Evolutionary conservation across 2,113 vertebrate genomes (phyloP).

Genomic region (Gymnorhina tibicen): DNA sequence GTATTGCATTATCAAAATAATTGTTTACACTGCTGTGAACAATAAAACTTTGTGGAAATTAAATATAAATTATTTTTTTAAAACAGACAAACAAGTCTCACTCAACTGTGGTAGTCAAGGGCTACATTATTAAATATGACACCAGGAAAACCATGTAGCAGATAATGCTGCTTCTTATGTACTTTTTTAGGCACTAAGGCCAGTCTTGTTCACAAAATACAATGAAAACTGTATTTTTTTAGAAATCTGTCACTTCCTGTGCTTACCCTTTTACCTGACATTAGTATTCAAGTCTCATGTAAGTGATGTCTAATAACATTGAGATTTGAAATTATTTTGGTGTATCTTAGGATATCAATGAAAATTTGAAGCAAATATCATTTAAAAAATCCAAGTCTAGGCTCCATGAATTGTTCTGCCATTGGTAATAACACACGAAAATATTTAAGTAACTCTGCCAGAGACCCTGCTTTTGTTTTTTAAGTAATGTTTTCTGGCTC

Average conservation of each 20-base stretch:
- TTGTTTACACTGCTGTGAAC: background rate
- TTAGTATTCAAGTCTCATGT: background rate
- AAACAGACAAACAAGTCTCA: background rate
- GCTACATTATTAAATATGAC: background rate
- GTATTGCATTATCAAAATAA: background rate
- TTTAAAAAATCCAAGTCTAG: background rate
- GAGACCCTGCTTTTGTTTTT: background rate
- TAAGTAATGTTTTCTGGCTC: background rate
- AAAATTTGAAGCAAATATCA: background rate
- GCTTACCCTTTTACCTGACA: background rate
- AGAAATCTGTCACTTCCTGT: background rate
- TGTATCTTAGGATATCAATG: background rate
- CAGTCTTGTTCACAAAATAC: background rate
- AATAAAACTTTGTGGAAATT: background rate
- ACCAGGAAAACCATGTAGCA: background rate
- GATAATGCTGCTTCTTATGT: background rate
- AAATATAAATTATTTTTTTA: background rate
- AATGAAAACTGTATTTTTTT: background rate
- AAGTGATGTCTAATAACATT: background rate
- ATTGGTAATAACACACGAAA: background rate
- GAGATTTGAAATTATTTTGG: background rate
- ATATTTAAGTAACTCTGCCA: background rate
- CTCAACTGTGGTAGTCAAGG: background rate
- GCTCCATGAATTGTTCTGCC: background rate
- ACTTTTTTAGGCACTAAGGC: background rate